Percentiles rank a stretch among this genome's conserved stretches.
phyloP scores from a whole-genome alignment of 2,888 invertebrate genomes.

The Harpalus rufipes region DNA sequence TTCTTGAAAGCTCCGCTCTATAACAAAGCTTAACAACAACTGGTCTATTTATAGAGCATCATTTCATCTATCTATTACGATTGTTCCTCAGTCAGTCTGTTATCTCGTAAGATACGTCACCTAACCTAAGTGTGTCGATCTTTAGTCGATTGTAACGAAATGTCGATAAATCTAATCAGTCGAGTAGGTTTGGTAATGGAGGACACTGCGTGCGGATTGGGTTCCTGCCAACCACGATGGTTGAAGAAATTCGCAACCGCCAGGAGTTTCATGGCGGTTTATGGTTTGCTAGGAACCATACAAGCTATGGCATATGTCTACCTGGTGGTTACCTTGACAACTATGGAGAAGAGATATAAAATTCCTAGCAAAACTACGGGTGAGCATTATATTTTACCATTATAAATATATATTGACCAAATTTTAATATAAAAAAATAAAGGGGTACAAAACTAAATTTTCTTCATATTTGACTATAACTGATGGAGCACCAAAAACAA shows the following conservation, averaged over 20 bases:
- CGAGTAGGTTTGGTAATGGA: conserved; percentile 68
- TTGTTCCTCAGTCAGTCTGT: conserved; percentile 8
- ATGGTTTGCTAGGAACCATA: conserved; percentile 82
- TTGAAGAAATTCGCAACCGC: conserved; percentile 81
- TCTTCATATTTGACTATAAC: too few relatives aligned
- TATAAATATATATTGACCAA: too few relatives aligned
- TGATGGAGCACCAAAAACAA: too few relatives aligned
- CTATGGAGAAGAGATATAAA: conserved; percentile 84
- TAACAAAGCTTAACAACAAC: conserved; percentile 45
- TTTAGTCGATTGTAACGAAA: neutral
- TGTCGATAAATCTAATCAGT: conserved; percentile 20
- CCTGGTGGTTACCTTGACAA: conserved; percentile 82
- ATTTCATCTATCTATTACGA: conserved; percentile 36
- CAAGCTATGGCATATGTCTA: conserved; percentile 84
- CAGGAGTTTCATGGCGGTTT: conserved; percentile 81
- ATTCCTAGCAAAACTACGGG: conserved; percentile 84
- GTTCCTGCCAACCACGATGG: conserved; percentile 81
- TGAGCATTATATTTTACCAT: conserved; percentile 71
- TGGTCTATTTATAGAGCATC: conserved; percentile 52
- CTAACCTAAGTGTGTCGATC: conserved; percentile 16
- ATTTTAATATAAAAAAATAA: too few relatives aligned
- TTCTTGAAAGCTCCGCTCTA: neutral
- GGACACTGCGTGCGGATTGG: conserved; percentile 78
- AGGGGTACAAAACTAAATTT: too few relatives aligned
- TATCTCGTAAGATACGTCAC: conserved; percentile 3